Base-by-base conservation (phyloP, 2,113 vertebrate genomes). In the Cephalopterus ornatus region DNA sequence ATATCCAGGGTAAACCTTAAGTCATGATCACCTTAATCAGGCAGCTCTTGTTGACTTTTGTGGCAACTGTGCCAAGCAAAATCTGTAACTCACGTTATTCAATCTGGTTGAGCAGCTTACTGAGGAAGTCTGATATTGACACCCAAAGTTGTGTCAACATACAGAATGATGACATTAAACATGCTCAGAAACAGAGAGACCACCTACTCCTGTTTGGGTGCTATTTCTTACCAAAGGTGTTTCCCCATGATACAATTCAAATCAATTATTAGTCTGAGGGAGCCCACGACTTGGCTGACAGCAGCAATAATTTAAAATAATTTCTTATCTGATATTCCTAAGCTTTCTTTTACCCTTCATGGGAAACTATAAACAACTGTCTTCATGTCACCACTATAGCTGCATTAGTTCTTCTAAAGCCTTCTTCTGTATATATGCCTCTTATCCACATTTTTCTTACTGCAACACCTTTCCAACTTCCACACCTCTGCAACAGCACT, bases 351-450 rank as follows among this genome's bases (percentile, higher is more conserved):
- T 35, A 58, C 17, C 19, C 44, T 62, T 74, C 39, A 33, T 11
- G 12, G 50, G 39, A 55, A 70, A 81, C 74, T 9, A 80, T 3
- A 41, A 63, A 50, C 27, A 73, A 75, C 22, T 52, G 3, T 58
- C 62, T 73, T 52, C 20, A 70, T 3, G 2, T 84, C 71, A 55
- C 35, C 8, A 12, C 50, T 86, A 27, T 7, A 80, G 32, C 28
- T 58, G 39, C 14, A 18, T 33, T 39, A 79, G 41, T 30, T 85
- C 30, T 49, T 75, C 65, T 88, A 26, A 91, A 75, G 42, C 37
- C 1, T 33, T 26, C n/a, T 55, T 37, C 18, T 66, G 14, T 26
- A 50, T 8, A 3, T 14, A 16, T 6, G 1, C 3, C 3, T 39
- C 55, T 66, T 41, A 56, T 17, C 30, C 61, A 61, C 12, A 11